Evolutionary conservation across 2,888 invertebrate species (phyloP).

Genomic region (Acleris literana): DNA sequence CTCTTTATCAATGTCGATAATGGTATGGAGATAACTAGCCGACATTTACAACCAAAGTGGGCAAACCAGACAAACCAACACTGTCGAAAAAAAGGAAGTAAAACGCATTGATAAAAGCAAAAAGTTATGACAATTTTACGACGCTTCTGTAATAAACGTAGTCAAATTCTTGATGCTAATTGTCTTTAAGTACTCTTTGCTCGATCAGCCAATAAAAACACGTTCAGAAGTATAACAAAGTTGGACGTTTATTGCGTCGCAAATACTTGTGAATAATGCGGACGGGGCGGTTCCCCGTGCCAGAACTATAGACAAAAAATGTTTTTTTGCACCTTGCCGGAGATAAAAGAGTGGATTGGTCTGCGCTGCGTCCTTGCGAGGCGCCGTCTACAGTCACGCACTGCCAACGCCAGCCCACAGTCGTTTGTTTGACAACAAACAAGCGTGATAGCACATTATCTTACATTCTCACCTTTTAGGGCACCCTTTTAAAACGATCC

Average conservation of each 20-base stretch:
- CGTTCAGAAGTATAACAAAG: constrained; percentile 20
- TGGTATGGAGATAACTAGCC: constrained; percentile 36
- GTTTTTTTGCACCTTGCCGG: constrained; percentile 40
- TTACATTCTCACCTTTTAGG: constrained; percentile 37
- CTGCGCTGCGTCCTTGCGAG: constrained; percentile 63
- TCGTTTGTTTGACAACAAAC: constrained; percentile 75
- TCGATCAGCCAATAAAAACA: constrained; percentile 18
- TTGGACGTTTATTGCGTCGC: constrained; percentile 38
- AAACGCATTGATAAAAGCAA: too few relatives aligned
- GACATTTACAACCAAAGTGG: constrained; percentile 34
- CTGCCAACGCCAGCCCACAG: constrained; percentile 56
- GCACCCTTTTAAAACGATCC: constrained; percentile 23
- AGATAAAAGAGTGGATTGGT: constrained; percentile 50
- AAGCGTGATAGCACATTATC: constrained; percentile 49
- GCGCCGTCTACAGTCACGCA: constrained; percentile 63
- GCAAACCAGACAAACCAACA: constrained; percentile 30
- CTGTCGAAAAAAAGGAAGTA: constrained; percentile 13
- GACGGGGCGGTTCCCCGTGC: constrained; percentile 24
- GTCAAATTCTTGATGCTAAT: constrained; percentile 13
- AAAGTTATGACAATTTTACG: too few relatives aligned
- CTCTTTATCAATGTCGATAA: constrained; percentile 40
- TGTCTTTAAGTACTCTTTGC: constrained; percentile 1
- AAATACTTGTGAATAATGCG: constrained; percentile 21
- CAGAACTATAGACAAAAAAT: constrained; percentile 27
- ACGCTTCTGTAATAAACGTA: constrained; percentile 9